phyloP scores from a whole-genome alignment of 2,113 vertebrate genomes.

The Pachypanchax playfairii region DNA sequence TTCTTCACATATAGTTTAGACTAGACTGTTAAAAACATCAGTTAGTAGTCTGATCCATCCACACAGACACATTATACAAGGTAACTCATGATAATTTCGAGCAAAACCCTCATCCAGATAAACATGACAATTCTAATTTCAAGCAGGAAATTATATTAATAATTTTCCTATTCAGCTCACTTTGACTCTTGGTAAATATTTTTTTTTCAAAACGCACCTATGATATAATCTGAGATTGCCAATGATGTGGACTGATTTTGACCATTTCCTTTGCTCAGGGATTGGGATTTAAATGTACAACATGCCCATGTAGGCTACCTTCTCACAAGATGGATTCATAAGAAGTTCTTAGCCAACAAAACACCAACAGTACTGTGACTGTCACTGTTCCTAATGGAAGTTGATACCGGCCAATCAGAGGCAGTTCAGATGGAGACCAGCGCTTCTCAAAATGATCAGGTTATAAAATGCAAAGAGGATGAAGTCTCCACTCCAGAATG shows the following conservation, averaged over 20 bases:
- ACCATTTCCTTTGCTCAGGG: constrained; percentile 15
- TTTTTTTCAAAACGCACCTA: background rate
- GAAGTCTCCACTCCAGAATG: constrained; percentile 11
- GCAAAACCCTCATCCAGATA: too few species aligned
- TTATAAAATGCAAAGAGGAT: constrained; percentile 51
- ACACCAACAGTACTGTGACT: constrained; percentile 29
- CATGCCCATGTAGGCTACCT: constrained; percentile 14
- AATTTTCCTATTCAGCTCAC: too few species aligned
- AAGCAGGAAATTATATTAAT: too few species aligned
- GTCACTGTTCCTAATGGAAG: constrained; percentile 30
- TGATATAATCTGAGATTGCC: background rate
- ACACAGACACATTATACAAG: too few species aligned
- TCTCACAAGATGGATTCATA: constrained; percentile 45
- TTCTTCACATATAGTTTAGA: too few species aligned
- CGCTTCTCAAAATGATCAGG: constrained; percentile 25
- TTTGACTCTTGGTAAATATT: too few species aligned
- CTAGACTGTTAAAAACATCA: too few species aligned
- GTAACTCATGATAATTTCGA: too few species aligned
- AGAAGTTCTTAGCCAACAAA: constrained; percentile 22
- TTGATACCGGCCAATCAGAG: constrained; percentile 34
- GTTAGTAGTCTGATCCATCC: too few species aligned
- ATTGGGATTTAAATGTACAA: constrained; percentile 17
- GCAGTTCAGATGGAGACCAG: constrained; percentile 56
- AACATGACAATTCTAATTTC: too few species aligned
- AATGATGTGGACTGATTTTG: background rate